phyloP scores from a whole-genome alignment of 1,140 invertebrate genomes.

The Halyomorpha halys region DNA sequence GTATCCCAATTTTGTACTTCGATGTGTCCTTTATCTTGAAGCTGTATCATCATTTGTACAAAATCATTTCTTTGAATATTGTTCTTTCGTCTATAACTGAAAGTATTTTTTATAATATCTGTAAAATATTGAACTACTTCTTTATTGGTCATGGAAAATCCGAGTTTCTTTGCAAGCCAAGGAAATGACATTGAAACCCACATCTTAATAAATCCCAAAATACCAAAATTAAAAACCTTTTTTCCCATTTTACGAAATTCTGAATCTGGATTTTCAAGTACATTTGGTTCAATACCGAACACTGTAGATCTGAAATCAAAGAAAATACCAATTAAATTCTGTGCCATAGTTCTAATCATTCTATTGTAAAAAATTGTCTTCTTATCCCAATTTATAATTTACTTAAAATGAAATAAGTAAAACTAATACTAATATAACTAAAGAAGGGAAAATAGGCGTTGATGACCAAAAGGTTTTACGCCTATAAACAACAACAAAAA shows the following conservation, averaged over 20 bases:
- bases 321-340: too few relatives aligned
- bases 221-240: neutral
- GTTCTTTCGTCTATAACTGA: slow-evolving; percentile 37
- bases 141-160: neutral
- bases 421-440: too few relatives aligned
- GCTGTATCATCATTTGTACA: slow-evolving; percentile 31
- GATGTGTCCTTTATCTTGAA: slow-evolving; percentile 22
- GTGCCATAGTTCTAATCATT: too few relatives aligned
- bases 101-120: slow-evolving; percentile 31
- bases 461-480: too few relatives aligned
- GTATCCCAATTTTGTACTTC: slow-evolving; percentile 9
- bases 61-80: slow-evolving; percentile 38
- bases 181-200: neutral
- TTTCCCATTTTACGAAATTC: neutral
- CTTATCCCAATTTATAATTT: too few relatives aligned
- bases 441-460: too few relatives aligned
- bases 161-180: neutral
- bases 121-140: neutral
- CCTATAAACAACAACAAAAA: too few relatives aligned
- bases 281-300: neutral
- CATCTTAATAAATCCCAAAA: neutral
- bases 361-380: too few relatives aligned
- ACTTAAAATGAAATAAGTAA: too few relatives aligned
- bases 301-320: neutral
- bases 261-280: neutral